Conservation (phyloP, 1,140 invertebrate genomes). For the Hypsibius dujardini region DNA sequence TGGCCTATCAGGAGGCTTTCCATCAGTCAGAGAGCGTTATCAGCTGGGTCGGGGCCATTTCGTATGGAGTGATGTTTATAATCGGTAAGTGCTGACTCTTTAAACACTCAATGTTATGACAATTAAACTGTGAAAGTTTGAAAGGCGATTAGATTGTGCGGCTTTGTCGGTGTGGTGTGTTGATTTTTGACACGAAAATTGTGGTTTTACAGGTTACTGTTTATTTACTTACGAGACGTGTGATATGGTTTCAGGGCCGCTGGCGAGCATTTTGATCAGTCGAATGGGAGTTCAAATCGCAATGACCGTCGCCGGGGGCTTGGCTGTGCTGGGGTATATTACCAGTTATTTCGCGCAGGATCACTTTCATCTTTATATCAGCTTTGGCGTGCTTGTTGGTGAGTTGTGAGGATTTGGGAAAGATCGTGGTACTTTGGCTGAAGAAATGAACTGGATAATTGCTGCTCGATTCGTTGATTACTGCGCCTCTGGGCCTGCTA, state of each 20-base stretch:
- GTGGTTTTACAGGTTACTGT: background rate
- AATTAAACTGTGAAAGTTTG: background rate
- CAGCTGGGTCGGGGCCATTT: background rate
- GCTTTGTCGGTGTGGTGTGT: background rate
- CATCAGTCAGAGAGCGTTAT: background rate
- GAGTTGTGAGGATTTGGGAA: too few species aligned
- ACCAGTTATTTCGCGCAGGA: background rate
- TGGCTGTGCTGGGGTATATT: background rate
- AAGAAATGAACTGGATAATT: too few species aligned
- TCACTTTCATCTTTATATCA: slow-evolving; percentile 7
- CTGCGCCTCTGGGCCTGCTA: too few species aligned
- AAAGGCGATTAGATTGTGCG: background rate
- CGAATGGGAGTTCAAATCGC: background rate
- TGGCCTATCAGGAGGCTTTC: background rate
- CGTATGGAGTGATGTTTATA: slow-evolving; percentile 12
- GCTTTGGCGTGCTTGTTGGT: slow-evolving; percentile 12
- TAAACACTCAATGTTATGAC: background rate
- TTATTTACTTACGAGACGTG: background rate
- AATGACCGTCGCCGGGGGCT: background rate
- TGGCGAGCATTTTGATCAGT: background rate
- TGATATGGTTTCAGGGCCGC: background rate
- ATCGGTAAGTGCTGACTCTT: background rate
- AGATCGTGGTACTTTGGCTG: too few species aligned
- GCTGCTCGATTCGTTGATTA: background rate
- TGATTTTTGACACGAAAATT: background rate